Base-by-base conservation (phyloP, 2,113 vertebrate genomes). In the Pandion haliaetus region DNA sequence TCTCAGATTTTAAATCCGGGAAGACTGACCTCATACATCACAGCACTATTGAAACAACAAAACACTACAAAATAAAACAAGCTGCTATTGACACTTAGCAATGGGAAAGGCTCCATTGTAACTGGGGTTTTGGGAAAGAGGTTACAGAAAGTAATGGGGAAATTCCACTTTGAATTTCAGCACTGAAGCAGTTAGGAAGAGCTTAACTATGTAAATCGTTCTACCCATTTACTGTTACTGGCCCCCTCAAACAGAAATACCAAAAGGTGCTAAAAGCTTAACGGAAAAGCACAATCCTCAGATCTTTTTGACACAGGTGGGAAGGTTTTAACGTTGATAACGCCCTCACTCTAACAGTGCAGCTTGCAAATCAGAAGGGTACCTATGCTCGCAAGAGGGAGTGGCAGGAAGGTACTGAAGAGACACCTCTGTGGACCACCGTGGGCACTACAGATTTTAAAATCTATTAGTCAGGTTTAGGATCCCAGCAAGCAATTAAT, bases 1-100 rank as follows among this genome's bases (percentile, higher is more conserved):
- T 49, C 69, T 84, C 91, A 44, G 85, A 28, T 69, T 92, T 91
- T 47, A 58, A 95, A 84, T 61, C 71, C 55, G 32, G 88, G 85
- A 63, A 93, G 97, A 61, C 72, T 73, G 93, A 76, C 77, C 93
- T 90, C 81, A 70, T 76, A 13, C 96, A 86, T 21, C 92, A 36
- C 23, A 38, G 86, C 59, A 8, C 73, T 28, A 32, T 14, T 28
- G 32, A 49, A 65, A 91, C 94, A 95, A 94, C 69, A 54, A 31
- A 59, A n/a, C 63, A 12, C 76, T 14, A 65, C 45, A 57, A 59
- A 97, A 72, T 0, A 34, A 77, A 97, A 87, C 74, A 65, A 85
- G 93, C 90, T 32, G 82, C 93, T 83, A 67, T 83, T 91, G 95
- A 95, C 58, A n/a, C 62, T 42, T 2, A 16, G 45, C 77, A 38